Evolutionary conservation across 2,113 vertebrate species (phyloP).

Genomic region (Zootoca vivipara): DNA sequence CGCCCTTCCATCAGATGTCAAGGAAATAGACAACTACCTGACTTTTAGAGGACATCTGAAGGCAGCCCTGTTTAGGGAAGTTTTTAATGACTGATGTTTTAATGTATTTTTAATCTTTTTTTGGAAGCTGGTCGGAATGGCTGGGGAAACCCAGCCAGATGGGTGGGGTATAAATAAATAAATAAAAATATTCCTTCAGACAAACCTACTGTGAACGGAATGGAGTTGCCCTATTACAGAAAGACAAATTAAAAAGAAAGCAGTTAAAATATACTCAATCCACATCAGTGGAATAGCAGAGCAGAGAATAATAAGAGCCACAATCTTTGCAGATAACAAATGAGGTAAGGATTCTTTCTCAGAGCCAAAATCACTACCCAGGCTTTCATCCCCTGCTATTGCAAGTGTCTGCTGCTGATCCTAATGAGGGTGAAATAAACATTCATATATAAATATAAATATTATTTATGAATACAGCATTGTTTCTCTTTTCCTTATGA

Average conservation of each 20-base stretch:
- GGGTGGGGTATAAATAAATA: no score
- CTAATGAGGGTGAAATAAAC: not conserved
- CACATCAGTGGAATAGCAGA: not conserved
- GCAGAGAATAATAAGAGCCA: conserved; percentile 18
- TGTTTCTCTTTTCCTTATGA: conserved; percentile 8
- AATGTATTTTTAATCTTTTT: no score
- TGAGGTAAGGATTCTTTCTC: conserved; percentile 27
- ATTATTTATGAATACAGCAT: not conserved
- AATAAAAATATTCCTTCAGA: not conserved
- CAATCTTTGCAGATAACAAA: conserved; percentile 32
- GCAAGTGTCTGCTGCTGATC: conserved; percentile 4
- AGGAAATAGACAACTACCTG: no score
- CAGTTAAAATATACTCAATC: conserved; percentile 31
- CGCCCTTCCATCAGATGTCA: no score
- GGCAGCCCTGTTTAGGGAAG: no score
- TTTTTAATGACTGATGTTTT: no score
- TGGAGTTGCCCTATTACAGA: not conserved
- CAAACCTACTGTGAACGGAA: conserved; percentile 3
- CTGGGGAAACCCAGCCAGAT: no score
- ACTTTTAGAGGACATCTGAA: no score
- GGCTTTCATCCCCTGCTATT: conserved; percentile 7
- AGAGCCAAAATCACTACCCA: conserved; percentile 5
- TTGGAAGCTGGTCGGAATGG: no score
- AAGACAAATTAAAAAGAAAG: conserved; percentile 24
- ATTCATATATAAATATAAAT: conserved; percentile 29